Percentiles rank a stretch among this genome's conserved stretches.
These are phyloP conservation scores for Portevinia maculata DNA, from an alignment of 2,888 invertebrate genomes.

Conservation along the genomic window DNA sequence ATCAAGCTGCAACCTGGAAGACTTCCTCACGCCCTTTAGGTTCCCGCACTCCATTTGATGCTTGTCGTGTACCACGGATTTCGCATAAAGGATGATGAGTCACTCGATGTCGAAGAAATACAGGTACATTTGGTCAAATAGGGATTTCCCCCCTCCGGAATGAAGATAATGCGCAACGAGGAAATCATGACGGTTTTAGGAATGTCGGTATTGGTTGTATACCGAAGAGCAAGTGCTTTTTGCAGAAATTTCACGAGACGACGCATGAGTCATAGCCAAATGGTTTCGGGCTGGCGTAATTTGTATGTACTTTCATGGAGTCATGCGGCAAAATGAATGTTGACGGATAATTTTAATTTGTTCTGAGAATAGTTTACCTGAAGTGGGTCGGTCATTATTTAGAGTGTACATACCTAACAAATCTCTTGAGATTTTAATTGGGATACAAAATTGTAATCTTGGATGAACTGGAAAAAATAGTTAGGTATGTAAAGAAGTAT, in stretches of 20 bases:
- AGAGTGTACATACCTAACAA: background rate
- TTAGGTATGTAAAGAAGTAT: too few relatives aligned
- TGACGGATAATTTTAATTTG: background rate
- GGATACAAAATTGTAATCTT: too few relatives aligned
- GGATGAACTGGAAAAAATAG: too few relatives aligned
- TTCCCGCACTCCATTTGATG: slow-evolving; percentile 14
- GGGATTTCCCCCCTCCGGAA: background rate
- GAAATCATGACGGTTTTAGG: background rate
- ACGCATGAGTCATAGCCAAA: slow-evolving; percentile 25
- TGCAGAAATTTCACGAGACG: slow-evolving; percentile 23
- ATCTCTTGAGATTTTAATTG: background rate
- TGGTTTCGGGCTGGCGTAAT: background rate
- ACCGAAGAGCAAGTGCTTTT: slow-evolving; percentile 50
- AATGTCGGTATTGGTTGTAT: slow-evolving; percentile 30
- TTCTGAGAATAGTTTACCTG: too few relatives aligned
- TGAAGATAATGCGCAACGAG: slow-evolving; percentile 32
- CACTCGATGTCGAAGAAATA: slow-evolving; percentile 12
- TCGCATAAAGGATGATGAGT: slow-evolving; percentile 31
- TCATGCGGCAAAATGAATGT: background rate
- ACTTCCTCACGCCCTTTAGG: background rate
- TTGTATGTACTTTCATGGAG: background rate
- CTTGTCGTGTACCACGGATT: slow-evolving; percentile 8
- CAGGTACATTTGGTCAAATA: slow-evolving; percentile 21
- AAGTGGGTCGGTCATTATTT: too few relatives aligned
- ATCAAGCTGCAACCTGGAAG: slow-evolving; percentile 4